Evolutionary conservation across 2,797 vertebrate species (phyloP), one percentile per base, ranked within the genome.

Genomic region (Mormyrops attenuatus): DNA sequence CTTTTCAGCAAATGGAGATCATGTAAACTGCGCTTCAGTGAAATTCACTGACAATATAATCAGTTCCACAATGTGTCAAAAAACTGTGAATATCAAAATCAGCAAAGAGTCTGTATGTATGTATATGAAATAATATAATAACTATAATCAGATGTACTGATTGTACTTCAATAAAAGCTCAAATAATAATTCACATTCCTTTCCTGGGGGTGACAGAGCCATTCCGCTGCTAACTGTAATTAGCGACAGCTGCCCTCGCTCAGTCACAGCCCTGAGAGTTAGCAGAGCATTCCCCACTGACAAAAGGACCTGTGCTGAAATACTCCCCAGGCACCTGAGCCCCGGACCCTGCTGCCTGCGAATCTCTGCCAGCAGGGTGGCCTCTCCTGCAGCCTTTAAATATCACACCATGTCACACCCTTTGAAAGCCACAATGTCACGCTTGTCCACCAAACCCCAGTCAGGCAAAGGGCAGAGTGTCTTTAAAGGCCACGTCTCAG

Each of bases 201-300:
- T 53, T 90, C 5, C 6, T 57, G 52, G 5, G 6, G 20, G 15
- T 38, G 69, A 26, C 15, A 15, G 44, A 60, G 13, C 5, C 15
- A 44, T 44, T 26, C 60, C 20, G 9, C 22, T 88, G 73, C 38
- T 55, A 77, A 86, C 44, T 85, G 52, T 69, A 15, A 91, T 90
- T 69, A 89, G 82, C 53, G 85, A 90, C 85, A 53, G 26, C 69
- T 53, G 89, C 77, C 66, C 85, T 89, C 49, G 7, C 9, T 53
- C 60, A n/a, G 85, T 89, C 26, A 60, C 80, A 66, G 87, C 50
- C 63, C 63, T 69, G 44, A 44, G 44, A 90, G 60, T 88, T 89
- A 89, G 90, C 91, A 92, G 90, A 55, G 82, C 92, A 88, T 92
- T 93, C 93, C 94, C 91, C 88, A 87, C 88, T 94, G 90, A 91